Conservation (phyloP, 2,888 invertebrate genomes). For the Gari tellinella region DNA sequence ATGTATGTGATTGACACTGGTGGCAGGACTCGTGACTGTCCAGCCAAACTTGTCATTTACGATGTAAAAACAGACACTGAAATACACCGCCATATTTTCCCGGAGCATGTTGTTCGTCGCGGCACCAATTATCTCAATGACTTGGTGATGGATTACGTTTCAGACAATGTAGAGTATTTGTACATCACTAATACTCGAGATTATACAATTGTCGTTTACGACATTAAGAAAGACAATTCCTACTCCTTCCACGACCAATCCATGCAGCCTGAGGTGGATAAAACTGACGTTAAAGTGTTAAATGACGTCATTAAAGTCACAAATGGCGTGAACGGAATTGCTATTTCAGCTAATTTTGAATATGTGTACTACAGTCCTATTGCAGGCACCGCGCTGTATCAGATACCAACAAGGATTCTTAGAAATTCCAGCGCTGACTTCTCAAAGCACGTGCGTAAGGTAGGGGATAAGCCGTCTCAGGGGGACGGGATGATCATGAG, state of each 20-base stretch:
- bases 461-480: slow-evolving; percentile 67
- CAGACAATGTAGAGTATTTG: slow-evolving; percentile 66
- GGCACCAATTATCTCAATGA: slow-evolving; percentile 72
- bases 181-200: slow-evolving; percentile 72
- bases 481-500: slow-evolving; percentile 70
- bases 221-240: slow-evolving; percentile 57
- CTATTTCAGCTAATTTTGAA: slow-evolving; percentile 71
- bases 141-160: slow-evolving; percentile 72
- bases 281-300: slow-evolving; percentile 51
- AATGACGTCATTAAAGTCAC: slow-evolving; percentile 43
- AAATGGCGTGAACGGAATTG: slow-evolving; percentile 73
- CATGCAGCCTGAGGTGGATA: slow-evolving; percentile 59
- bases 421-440: slow-evolving; percentile 44
- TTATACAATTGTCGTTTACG: slow-evolving; percentile 69
- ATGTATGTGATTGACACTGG: slow-evolving; percentile 78
- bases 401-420: slow-evolving; percentile 65
- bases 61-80: slow-evolving; percentile 61
- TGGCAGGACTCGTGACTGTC: slow-evolving; percentile 57
- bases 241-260: slow-evolving; percentile 65
- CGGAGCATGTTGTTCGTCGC: slow-evolving; percentile 62
- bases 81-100: slow-evolving; percentile 65
- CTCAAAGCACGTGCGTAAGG: slow-evolving; percentile 45
- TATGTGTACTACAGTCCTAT: slow-evolving; percentile 73
- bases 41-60: slow-evolving; percentile 74
- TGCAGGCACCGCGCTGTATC: slow-evolving; percentile 64